A percentile compares a stretch with the other conserved stretches of the same genome.
Conservation (phyloP, 2,113 vertebrate species). For the Sylvietta virens region DNA sequence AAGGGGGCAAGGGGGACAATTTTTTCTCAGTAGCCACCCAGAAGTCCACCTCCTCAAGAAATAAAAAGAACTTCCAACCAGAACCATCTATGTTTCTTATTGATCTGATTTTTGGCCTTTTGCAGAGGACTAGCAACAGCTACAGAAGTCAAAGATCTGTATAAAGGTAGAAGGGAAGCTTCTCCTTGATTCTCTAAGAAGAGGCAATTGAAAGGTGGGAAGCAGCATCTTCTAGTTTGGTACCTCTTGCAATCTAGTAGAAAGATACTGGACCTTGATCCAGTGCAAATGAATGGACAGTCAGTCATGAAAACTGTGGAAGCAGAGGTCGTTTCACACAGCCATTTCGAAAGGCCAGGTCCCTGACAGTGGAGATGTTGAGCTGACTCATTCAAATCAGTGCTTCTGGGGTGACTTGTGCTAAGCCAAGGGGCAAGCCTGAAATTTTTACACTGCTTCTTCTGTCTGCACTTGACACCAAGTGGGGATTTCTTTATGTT, state of each 20-base stretch:
- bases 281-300: background rate
- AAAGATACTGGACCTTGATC: background rate
- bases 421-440: background rate
- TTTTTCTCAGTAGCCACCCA: background rate
- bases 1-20: background rate
- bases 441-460: background rate
- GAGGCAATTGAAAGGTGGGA: background rate
- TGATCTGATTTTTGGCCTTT: background rate
- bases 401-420: background rate
- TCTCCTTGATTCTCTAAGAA: background rate
- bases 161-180: background rate
- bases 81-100: background rate
- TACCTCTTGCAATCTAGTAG: background rate
- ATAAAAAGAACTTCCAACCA: background rate
- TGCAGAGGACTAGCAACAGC: background rate
- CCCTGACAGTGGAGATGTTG: background rate
- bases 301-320: background rate
- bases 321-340: background rate
- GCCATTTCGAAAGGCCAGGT: background rate
- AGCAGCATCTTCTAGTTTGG: background rate
- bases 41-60: background rate
- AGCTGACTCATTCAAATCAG: background rate
- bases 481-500: background rate
- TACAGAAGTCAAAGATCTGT: background rate
- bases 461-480: background rate